Percentiles rank a stretch among this genome's conserved stretches.
Conservation (phyloP, 2,888 invertebrate genomes). For the Hanleya hanleyi region DNA sequence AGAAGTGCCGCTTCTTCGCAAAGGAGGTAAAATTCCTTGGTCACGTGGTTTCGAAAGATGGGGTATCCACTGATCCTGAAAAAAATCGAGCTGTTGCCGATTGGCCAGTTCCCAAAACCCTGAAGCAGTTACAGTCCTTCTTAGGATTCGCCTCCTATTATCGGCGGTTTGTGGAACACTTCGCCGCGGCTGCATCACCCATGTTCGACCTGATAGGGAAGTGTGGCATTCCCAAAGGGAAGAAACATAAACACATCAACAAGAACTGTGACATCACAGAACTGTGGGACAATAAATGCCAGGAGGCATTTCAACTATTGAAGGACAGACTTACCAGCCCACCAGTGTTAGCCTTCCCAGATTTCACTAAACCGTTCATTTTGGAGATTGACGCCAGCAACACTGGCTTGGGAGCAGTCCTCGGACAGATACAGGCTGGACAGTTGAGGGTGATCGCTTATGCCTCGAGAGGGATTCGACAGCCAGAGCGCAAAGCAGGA, state of each 20-base stretch:
- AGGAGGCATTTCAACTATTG: slow-evolving; percentile 27
- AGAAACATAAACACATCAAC: background rate
- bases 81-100: background rate
- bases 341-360: slow-evolving; percentile 31
- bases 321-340: slow-evolving; percentile 28
- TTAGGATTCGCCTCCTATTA: background rate
- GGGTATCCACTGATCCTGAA: background rate
- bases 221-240: background rate
- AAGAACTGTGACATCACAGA: background rate
- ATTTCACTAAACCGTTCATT: no score
- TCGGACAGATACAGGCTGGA: no score
- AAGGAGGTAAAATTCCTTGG: background rate
- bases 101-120: background rate
- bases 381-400: no score
- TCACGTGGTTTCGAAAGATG: background rate
- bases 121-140: background rate
- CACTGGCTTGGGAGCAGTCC: no score
- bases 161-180: background rate
- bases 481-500: no score
- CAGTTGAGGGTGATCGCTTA: no score
- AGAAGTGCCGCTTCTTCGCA: background rate
- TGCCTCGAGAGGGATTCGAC: no score
- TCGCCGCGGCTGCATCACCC: background rate
- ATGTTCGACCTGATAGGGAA: background rate
- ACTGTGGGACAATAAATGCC: slow-evolving; percentile 25